A percentile compares a stretch with the other conserved stretches of the same genome.
These are phyloP conservation scores for Battus philenor DNA, from an alignment of 1,140 invertebrate genomes.

Conservation along the genomic window DNA sequence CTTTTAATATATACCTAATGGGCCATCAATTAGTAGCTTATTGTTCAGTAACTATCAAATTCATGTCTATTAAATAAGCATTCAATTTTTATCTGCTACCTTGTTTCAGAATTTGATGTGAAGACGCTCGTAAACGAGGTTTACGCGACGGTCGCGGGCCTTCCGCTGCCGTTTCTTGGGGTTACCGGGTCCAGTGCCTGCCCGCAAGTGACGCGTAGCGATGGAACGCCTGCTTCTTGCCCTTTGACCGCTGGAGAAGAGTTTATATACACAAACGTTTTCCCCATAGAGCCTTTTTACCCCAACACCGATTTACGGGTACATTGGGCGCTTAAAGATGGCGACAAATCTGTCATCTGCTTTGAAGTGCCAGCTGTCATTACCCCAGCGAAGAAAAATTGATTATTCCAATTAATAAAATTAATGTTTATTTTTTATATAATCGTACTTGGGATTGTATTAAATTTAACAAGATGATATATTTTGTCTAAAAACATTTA, in stretches of 20 bases:
- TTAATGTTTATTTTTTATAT: no score
- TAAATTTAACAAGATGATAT: no score
- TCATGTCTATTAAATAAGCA: no score
- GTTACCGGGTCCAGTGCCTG: constrained; percentile 78
- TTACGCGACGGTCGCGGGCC: constrained; percentile 61
- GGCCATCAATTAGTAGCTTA: no score
- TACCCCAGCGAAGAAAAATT: constrained; percentile 13
- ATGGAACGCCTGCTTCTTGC: constrained; percentile 46
- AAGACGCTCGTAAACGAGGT: constrained; percentile 69
- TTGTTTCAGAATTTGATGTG: constrained; percentile 68
- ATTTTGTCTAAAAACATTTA: neutral
- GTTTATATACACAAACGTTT: constrained; percentile 37
- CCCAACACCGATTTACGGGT: constrained; percentile 69
- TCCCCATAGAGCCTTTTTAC: constrained; percentile 33
- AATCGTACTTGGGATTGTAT: no score
- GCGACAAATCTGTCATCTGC: constrained; percentile 73
- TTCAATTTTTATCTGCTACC: no score
- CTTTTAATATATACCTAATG: no score
- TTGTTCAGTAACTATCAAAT: no score
- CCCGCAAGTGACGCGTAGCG: constrained; percentile 63
- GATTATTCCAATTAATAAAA: no score
- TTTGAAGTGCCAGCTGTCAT: constrained; percentile 82
- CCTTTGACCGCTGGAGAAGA: constrained; percentile 31
- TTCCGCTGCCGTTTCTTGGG: constrained; percentile 79
- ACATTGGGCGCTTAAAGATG: constrained; percentile 77